Base-by-base conservation (phyloP, 2,797 vertebrate genomes). In the Crocidura indochinensis region DNA sequence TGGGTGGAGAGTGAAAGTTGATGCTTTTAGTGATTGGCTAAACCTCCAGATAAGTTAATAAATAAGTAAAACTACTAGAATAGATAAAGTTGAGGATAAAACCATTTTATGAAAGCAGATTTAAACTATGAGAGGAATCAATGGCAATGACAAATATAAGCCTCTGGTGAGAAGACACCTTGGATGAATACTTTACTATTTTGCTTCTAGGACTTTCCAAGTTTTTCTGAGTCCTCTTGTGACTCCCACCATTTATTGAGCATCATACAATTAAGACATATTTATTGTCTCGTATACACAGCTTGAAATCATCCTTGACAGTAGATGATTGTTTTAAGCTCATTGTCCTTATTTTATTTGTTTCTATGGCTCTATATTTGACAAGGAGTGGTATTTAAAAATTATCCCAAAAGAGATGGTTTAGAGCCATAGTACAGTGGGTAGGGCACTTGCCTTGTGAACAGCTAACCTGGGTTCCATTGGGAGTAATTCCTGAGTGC, bases 321-420 rank as follows among this genome's bases (percentile, higher is more conserved):
- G 19, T 89, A 27, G 77, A 83, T 46, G 8, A 38, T 38, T 38
- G 38, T 38, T 38, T 38, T 38, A 38, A 29, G 22, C 49, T 56
- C 31, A 56, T 22, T 72, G 80, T 75, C 51, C 53, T 86, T 88
- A 71, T 53, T 83, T 68, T 65, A 24, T 84, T 91, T 72, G 78
- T 86, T 86, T 74, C 65, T 88, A 2, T 79, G 69, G 53, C 29
- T 84, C 68, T 93, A 11, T 68, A 71, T 77, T 69, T 91, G 89
- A 87, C 64, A 95, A 90, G 56, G 27, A 76, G 29, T 56, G 91
- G 90, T 88, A 74, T 95, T 88, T 74, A 47, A 84, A 92, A 84
- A 90, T 75, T 44, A 62, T 90, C 38, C 38, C 38, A 38, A 38
- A 38, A 38, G 38, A 38, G 38, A 38, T 38, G 38, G 38, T 38